These are phyloP conservation scores for Semnornis frantzii DNA, from an alignment of 2,113 vertebrate genomes.

Conservation along the genomic window DNA sequence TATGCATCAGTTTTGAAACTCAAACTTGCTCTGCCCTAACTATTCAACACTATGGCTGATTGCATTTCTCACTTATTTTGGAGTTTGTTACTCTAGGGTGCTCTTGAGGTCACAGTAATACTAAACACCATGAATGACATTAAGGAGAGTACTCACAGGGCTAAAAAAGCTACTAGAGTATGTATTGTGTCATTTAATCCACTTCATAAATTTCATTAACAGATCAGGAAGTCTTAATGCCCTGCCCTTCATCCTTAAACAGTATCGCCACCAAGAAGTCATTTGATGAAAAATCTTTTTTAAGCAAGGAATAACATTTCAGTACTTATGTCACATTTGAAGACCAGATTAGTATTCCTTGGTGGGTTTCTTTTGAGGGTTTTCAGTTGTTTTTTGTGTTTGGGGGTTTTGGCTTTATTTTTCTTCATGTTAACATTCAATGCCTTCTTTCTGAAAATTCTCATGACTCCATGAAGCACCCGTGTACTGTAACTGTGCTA, in stretches of 20 bases:
- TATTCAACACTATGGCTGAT: background rate
- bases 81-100: background rate
- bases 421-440: background rate
- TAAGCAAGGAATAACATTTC: background rate
- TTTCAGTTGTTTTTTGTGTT: background rate
- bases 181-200: accelerated
- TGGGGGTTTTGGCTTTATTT: background rate
- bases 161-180: background rate
- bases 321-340: background rate
- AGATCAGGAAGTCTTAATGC: background rate
- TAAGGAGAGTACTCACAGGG: background rate
- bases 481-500: background rate
- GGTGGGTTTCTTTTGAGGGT: background rate
- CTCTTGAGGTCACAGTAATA: background rate
- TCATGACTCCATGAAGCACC: background rate
- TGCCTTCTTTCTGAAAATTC: background rate
- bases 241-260: background rate
- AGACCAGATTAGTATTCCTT: background rate
- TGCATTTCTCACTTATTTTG: background rate
- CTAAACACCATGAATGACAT: background rate
- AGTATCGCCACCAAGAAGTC: background rate
- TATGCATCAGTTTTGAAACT: background rate
- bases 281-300: background rate
- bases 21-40: background rate
- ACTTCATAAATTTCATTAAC: background rate